A percentile compares a stretch with the other conserved stretches of the same genome.
These are phyloP conservation scores for Brachyhypopomus gauderio DNA, from an alignment of 2,113 vertebrate species.

Conservation along the genomic window DNA sequence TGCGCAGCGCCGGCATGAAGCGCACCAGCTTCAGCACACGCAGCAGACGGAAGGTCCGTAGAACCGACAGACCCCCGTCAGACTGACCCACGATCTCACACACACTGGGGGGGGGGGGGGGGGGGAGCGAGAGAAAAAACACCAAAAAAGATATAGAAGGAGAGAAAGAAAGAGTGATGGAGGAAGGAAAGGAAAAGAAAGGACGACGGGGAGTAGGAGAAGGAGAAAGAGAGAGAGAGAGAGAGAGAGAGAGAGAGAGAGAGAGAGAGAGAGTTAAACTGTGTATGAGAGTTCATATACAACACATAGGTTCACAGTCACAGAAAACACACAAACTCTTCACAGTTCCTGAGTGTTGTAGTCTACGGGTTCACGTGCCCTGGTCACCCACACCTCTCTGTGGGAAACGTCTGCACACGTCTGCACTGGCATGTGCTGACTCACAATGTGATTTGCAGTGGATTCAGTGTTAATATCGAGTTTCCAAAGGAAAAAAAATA, in stretches of 20 bases:
- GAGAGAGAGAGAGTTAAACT: slow-evolving; percentile 26
- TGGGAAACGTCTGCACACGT: too few species aligned
- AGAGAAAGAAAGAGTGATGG: background rate
- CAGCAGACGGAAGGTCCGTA: slow-evolving; percentile 92
- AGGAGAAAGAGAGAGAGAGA: background rate
- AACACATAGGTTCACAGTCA: background rate
- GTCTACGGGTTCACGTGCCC: too few species aligned
- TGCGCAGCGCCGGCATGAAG: slow-evolving; percentile 92
- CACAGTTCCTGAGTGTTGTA: background rate
- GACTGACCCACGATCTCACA: slow-evolving; percentile 95
- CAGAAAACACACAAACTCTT: background rate
- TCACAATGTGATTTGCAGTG: too few species aligned
- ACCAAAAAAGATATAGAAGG: too few species aligned
- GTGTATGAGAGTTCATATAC: background rate
- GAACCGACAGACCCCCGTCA: slow-evolving; percentile 88
- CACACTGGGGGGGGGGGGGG: slow-evolving; percentile 73
- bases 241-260: slow-evolving; percentile 33
- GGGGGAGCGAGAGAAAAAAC: background rate
- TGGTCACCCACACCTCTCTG: too few species aligned
- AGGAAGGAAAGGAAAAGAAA: background rate
- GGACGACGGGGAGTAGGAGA: slow-evolving; percentile 10
- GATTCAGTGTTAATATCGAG: too few species aligned
- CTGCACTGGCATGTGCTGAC: too few species aligned
- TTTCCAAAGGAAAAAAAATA: too few species aligned
- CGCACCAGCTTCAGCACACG: slow-evolving; percentile 94